Evolutionary conservation across 1,140 invertebrate genomes (phyloP), one percentile per base, ranked within the genome.

Genomic region (Lepidotrigona ventralis): DNA sequence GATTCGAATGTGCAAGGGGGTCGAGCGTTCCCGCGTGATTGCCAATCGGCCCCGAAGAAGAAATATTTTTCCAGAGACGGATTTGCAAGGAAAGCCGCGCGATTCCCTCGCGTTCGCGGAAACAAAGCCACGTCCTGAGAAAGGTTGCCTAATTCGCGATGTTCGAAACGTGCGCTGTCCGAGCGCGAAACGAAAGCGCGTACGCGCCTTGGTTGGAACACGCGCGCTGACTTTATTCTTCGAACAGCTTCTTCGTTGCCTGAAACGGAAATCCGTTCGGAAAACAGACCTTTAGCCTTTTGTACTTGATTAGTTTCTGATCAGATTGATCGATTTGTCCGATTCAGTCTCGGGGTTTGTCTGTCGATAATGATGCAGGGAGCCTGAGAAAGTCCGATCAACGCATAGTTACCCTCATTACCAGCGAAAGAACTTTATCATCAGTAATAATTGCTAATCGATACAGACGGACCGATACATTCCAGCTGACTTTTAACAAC

Each of bases 31-130:
- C 21, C 51, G 64, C 53, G 39, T 86, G 83, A 88, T 86, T 81
- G 81, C 60, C 76, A 81, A 86, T 82, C 66, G 33, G 29, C 79
- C 39, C 39, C n/a, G 53, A 66, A 84, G 81, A 88, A 80, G 33
- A 39, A 33, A 46, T 29, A 71, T 39, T 75, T 33, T 54, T 26
- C 29, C 33, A 11, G 14, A 19, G 68, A 60, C 54, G 54, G 23
- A 66, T 74, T 77, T 73, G 9, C 80, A 69, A 3, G 64, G 26
- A 69, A 58, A 82, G 21, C 29, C n/a, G 17, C 19, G 21, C 63
- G 29, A 23, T 76, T 64, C 58, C 33, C 69, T 51, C 39, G 69
- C 14, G 15, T 53, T 71, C 69, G 46, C 12, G n/a, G 3, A 14
- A 64, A 80, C 69, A 80, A 80, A 53, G 78, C 51, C 6, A 33